These are phyloP conservation scores for Lacanobia oleracea DNA, from an alignment of 2,888 invertebrate genomes.

Conservation along the genomic window DNA sequence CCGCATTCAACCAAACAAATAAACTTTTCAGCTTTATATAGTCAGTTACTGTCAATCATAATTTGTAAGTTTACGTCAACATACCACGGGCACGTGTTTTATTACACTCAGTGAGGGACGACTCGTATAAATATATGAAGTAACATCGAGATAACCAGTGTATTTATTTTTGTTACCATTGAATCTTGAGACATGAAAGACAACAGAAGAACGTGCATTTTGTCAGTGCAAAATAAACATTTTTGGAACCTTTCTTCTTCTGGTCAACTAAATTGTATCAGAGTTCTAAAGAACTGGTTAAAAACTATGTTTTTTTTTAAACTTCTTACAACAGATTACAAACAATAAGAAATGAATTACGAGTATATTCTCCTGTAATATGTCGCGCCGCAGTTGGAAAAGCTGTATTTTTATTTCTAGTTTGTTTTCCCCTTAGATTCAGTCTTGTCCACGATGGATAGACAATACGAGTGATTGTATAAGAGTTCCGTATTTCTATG, in stretches of 20 bases:
- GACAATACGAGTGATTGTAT: no score
- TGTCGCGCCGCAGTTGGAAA: no score
- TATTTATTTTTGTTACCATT: neutral
- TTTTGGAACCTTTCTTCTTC: neutral
- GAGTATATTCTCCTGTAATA: no score
- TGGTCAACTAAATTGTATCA: neutral
- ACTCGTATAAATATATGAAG: neutral
- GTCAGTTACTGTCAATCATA: neutral
- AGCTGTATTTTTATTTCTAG: no score
- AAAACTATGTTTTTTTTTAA: no score
- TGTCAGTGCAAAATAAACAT: neutral
- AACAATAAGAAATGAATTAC: no score
- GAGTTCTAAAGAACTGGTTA: no score
- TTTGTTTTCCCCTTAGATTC: no score
- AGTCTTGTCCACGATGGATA: no score
- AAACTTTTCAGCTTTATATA: neutral
- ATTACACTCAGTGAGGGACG: neutral
- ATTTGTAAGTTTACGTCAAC: neutral
- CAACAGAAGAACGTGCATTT: neutral
- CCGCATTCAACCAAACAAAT: no score
- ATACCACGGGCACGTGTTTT: neutral
- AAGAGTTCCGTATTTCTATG: no score
- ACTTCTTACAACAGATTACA: no score
- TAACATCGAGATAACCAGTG: neutral
- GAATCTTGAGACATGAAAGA: neutral